Evolutionary conservation across 2,797 vertebrate genomes (phyloP).

Genomic region (Mareca strepera): DNA sequence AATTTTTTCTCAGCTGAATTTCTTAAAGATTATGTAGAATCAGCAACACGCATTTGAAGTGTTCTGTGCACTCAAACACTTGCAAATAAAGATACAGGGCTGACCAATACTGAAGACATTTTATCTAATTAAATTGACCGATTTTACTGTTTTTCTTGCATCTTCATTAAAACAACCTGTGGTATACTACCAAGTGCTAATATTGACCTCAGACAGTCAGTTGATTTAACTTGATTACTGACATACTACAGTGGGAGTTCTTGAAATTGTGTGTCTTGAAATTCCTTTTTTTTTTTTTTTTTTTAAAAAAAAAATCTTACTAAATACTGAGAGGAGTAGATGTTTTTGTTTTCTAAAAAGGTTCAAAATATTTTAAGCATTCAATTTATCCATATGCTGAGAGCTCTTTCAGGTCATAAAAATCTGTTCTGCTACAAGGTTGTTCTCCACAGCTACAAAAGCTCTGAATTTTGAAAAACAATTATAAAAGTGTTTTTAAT

Average conservation of each 20-base stretch:
- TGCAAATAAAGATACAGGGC: too few species aligned
- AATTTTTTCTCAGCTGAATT: too few species aligned
- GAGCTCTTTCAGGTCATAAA: not conserved
- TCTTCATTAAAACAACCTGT: not conserved
- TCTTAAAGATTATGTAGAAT: too few species aligned
- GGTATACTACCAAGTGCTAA: not conserved
- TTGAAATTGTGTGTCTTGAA: not conserved
- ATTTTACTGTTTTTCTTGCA: not conserved
- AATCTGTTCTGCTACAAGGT: not conserved
- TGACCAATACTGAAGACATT: not conserved
- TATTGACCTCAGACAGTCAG: not conserved
- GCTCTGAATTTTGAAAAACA: not conserved
- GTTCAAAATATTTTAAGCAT: not conserved
- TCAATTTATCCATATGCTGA: not conserved
- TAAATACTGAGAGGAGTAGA: not conserved
- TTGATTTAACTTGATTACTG: not conserved
- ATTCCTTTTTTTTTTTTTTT: accelerated
- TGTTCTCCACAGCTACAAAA: not conserved
- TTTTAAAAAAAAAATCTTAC: not conserved
- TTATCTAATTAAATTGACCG: not conserved
- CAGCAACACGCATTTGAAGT: too few species aligned
- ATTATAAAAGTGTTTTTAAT: not conserved
- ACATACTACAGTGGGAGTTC: not conserved
- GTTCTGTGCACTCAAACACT: too few species aligned
- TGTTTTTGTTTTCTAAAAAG: not conserved